Evolutionary conservation across 2,797 vertebrate genomes (phyloP), one percentile per base, ranked within the genome.

Genomic region (Ctenopoma kingsleyae): DNA sequence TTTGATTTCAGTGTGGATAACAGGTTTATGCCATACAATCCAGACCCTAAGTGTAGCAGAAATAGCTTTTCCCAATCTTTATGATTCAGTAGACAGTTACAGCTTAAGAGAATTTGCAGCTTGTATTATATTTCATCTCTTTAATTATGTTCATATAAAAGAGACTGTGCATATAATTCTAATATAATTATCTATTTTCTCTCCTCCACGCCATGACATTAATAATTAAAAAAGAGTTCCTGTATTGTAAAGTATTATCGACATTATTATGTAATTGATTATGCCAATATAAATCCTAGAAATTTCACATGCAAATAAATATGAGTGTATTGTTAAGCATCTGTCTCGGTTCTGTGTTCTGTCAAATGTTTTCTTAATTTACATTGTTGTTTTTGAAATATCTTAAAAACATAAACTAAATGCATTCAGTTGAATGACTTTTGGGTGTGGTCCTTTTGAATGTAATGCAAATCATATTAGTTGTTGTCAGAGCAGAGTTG

Each of bases 221-320:
- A 36, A 68, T 32, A 53, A 58, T 64, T 6, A 30, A 13, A 75
- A 69, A 54, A 36, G 0, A 62, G 40, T 54, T 49, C 19, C 15
- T 61, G 55, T 41, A 56, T 85, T 89, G 74, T 90, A 77, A 89
- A 91, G 87, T 91, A 91, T 91, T 91, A 90, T 86, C 46, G 63
- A 58, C 36, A 27, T 71, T 77, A n/a, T 75, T 71, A 52, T 75
- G 52, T 40, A 60, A 87, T 59, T 83, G 74, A 78, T 78, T 19
- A 43, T 76, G 55, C 67, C 54, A 86, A 74, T 66, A 54, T 47
- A 67, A 60, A 38, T 61, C 38, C 27, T 67, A 46, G 59, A 67
- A 51, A 47, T 77, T 76, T 67, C 41, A 59, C 32, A 13, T 80
- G 58, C 48, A 83, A 89, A 89, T 77, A 85, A 81, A 87, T 66